These are phyloP conservation scores for Malurus melanocephalus DNA, from an alignment of 2,113 vertebrate species.

Conservation along the genomic window DNA sequence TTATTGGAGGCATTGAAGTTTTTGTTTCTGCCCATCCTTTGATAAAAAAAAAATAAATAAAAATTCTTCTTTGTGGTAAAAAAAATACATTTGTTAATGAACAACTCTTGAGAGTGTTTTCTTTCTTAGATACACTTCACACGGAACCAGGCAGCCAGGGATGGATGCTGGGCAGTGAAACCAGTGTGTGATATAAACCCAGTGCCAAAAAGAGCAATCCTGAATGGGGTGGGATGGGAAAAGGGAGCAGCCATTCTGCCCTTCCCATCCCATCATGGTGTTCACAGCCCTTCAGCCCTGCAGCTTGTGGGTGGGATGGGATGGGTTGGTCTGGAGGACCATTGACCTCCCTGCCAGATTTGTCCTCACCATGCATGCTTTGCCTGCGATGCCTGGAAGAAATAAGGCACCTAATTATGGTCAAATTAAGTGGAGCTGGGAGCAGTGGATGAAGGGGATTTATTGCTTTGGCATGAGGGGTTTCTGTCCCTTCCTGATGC, in stretches of 20 bases:
- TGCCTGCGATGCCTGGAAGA: not conserved
- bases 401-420: not conserved
- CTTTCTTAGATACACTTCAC: rapidly evolving
- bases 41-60: too few relatives aligned
- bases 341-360: not conserved
- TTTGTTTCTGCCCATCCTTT: not conserved
- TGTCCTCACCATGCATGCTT: not conserved
- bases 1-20: rapidly evolving
- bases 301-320: rapidly evolving
- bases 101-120: not conserved
- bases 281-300: not conserved
- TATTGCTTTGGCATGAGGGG: not conserved
- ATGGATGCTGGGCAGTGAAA: not conserved
- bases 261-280: rapidly evolving
- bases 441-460: not conserved
- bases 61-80: not conserved
- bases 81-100: not conserved
- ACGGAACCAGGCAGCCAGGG: not conserved
- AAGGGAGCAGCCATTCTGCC: not conserved
- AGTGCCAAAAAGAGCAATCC: not conserved
- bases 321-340: not conserved
- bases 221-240: rapidly evolving
- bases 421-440: not conserved
- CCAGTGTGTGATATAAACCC: not conserved
- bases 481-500: not conserved